Evolutionary conservation across 64 coral and sea anemone genomes (phyloP).

Genomic region (Montipora efflorescens): DNA sequence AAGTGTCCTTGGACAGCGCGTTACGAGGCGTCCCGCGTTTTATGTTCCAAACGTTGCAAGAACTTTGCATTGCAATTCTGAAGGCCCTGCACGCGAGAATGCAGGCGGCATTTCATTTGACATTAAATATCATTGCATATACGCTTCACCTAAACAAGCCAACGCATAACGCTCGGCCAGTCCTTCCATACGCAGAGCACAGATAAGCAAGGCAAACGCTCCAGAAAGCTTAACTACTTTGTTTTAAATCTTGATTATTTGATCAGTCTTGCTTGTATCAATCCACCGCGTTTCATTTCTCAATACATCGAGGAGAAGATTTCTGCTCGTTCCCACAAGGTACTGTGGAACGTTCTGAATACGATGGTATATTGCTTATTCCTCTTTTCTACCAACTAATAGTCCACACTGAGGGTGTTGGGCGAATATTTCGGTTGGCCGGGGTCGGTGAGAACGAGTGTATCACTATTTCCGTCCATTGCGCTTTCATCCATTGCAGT

Average conservation of each 20-base stretch:
- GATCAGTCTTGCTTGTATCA: not conserved
- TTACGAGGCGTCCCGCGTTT: not conserved
- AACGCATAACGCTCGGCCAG: not conserved
- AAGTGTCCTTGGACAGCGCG: not conserved
- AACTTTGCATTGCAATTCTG: not conserved
- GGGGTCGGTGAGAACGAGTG: not conserved
- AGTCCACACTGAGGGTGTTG: conserved; percentile 33
- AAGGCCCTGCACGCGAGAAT: not conserved
- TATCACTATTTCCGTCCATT: not conserved
- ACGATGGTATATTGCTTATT: not conserved
- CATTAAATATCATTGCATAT: conserved; percentile 12
- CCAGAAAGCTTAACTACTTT: conserved; percentile 18
- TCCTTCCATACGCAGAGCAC: not conserved
- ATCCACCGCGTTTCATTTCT: not conserved
- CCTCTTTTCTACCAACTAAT: not conserved
- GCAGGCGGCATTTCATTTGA: not conserved
- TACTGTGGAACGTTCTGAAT: not conserved
- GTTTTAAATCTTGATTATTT: not conserved
- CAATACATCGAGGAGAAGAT: not conserved
- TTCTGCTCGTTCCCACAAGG: not conserved
- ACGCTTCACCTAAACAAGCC: conserved; percentile 11
- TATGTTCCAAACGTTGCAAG: not conserved
- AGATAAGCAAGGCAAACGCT: not conserved
- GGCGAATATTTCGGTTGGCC: conserved; percentile 15
- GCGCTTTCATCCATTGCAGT: conserved; percentile 11